phyloP scores from a whole-genome alignment of 2,113 vertebrate species.

The Labeo rohita region DNA sequence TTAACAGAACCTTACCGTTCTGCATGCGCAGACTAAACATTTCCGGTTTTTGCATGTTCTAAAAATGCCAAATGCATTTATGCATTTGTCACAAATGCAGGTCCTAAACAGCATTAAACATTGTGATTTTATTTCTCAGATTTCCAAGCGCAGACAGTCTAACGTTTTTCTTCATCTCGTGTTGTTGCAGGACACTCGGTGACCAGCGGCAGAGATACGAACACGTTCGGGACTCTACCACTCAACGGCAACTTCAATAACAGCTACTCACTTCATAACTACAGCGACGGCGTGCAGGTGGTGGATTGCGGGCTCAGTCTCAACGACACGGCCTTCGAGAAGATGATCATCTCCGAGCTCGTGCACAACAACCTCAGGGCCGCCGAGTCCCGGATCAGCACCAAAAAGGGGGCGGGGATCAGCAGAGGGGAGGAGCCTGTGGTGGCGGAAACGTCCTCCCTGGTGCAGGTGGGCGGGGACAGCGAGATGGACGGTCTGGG shows the following conservation, averaged over 20 bases:
- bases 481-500: slow-evolving; percentile 79
- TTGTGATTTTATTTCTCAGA: slow-evolving; percentile 54
- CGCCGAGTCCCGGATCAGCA: slow-evolving; percentile 83
- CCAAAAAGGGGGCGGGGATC: slow-evolving; percentile 86
- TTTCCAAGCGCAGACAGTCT: slow-evolving; percentile 45
- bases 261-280: slow-evolving; percentile 98
- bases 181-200: slow-evolving; percentile 95
- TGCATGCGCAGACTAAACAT: background rate
- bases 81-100: slow-evolving; percentile 13
- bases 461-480: slow-evolving; percentile 86
- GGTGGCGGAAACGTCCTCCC: slow-evolving; percentile 89
- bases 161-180: slow-evolving; percentile 68
- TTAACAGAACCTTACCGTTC: background rate
- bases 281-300: slow-evolving; percentile 90
- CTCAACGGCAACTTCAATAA: slow-evolving; percentile 99
- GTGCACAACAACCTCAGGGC: slow-evolving; percentile 99
- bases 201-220: slow-evolving; percentile 99
- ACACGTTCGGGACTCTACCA: slow-evolving; percentile 99
- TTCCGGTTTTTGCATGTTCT: background rate
- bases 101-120: slow-evolving; percentile 98
- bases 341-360: slow-evolving; percentile 99
- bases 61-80: background rate
- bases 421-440: slow-evolving; percentile 91
- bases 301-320: slow-evolving; percentile 98
- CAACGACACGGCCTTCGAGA: slow-evolving; percentile 97